These are phyloP conservation scores for Mimachlamys varia DNA, from an alignment of 2,888 invertebrate species.

Conservation along the genomic window DNA sequence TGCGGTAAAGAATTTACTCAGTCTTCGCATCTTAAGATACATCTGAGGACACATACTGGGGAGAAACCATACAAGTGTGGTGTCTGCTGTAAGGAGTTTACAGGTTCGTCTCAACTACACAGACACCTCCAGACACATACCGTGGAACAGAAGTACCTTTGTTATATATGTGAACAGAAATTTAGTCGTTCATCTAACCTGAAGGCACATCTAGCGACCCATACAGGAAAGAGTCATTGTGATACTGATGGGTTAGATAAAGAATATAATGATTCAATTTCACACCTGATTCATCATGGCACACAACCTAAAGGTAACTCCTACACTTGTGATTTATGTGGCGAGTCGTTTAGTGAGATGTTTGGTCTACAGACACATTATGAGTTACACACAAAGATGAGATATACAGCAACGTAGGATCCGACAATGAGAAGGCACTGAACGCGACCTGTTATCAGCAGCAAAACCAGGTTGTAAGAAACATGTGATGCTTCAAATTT, in stretches of 20 bases:
- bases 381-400: too few relatives aligned
- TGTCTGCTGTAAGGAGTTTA: background rate
- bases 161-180: background rate
- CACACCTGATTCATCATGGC: too few relatives aligned
- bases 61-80: background rate
- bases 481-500: too few relatives aligned
- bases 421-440: too few relatives aligned
- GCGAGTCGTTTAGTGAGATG: background rate
- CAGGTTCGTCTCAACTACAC: background rate
- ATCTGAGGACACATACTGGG: background rate
- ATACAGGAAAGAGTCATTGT: background rate
- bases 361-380: too few relatives aligned
- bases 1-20: conserved; percentile 16
- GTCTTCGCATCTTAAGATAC: background rate
- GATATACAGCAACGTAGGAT: too few relatives aligned
- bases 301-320: too few relatives aligned
- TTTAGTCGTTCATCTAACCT: background rate
- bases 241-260: background rate
- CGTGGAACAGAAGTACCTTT: background rate
- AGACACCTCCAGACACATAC: background rate
- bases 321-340: background rate
- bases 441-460: too few relatives aligned
- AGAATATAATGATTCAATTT: too few relatives aligned
- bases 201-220: background rate
- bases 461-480: too few relatives aligned